Evolutionary conservation across 2,888 invertebrate species (phyloP), one percentile per base, ranked within the genome.

Genomic region (Aspidiotus rigidus): DNA sequence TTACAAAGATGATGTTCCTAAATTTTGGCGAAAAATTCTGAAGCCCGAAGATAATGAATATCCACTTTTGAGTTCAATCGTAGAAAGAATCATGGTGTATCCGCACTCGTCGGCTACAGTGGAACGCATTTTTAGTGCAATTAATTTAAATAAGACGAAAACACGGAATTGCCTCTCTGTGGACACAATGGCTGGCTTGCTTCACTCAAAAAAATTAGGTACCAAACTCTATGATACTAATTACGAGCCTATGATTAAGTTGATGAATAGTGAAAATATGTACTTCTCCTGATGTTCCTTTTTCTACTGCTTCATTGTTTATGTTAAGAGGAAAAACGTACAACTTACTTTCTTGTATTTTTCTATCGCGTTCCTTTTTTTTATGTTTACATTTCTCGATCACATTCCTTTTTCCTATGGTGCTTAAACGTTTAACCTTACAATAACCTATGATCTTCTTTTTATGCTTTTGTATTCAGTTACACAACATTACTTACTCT

Each of bases 11-110:
- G n/a, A n/a, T 56, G 56, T n/a, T 56, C 56, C 56, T n/a, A 56
- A 56, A 56, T 56, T 56, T 56, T 56, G 56, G 56, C 56, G 56
- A 56, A 56, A 56, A 56, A 56, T 56, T 56, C 56, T 56, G 56
- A 56, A 56, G 15, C 56, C 56, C 56, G 16, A 56, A 56, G 56
- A 56, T 56, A 56, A 56, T n/a, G 56, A 56, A 56, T 56, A 56
- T 56, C 56, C 56, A 56, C 56, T 56, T 56, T 56, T 56, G 56
- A 56, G 56, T 56, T 56, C 56, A 56, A 56, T 56, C 15, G 56
- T 56, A 15, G 56, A 56, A 56, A 56, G 15, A 56, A 56, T 56
- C 56, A 15, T 56, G 56, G 56, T 56, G 15, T 56, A 56, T 56
- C 56, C 56, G 56, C 56, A 56, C 56, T 56, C 56, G 56, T 56